phyloP scores from a whole-genome alignment of 2,113 vertebrate genomes.

The Pterocles orientalis region DNA sequence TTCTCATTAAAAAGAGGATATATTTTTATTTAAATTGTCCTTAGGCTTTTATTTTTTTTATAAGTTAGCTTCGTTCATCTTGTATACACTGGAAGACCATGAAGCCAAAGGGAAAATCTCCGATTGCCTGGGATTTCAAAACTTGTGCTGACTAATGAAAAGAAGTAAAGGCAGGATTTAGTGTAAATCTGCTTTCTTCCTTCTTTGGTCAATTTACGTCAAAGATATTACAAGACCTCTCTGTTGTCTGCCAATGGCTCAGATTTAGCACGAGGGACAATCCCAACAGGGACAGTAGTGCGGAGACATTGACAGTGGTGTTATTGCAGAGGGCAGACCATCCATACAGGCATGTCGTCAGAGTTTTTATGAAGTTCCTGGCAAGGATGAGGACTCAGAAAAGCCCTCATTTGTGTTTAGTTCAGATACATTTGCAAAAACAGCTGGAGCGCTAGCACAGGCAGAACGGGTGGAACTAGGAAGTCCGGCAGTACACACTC shows the following conservation, averaged over 20 bases:
- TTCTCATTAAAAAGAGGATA: background rate
- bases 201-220: background rate
- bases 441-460: background rate
- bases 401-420: background rate
- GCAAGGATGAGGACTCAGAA: background rate
- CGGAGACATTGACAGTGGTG: background rate
- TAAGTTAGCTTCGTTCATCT: background rate
- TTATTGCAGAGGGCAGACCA: background rate
- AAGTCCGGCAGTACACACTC: background rate
- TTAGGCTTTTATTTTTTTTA: background rate
- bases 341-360: accelerated
- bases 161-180: background rate
- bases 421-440: background rate
- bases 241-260: background rate
- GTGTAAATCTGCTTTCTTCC: background rate
- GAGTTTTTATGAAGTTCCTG: background rate
- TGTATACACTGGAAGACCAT: background rate
- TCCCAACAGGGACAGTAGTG: background rate
- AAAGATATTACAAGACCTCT: background rate
- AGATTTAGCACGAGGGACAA: background rate
- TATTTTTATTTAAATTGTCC: background rate
- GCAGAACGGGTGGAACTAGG: background rate
- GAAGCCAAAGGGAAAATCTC: background rate
- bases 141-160: background rate
- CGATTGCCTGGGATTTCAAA: background rate